These are phyloP conservation scores for Microctenopoma steveboyesi DNA, from an alignment of 2,797 vertebrate species.

Conservation along the genomic window DNA sequence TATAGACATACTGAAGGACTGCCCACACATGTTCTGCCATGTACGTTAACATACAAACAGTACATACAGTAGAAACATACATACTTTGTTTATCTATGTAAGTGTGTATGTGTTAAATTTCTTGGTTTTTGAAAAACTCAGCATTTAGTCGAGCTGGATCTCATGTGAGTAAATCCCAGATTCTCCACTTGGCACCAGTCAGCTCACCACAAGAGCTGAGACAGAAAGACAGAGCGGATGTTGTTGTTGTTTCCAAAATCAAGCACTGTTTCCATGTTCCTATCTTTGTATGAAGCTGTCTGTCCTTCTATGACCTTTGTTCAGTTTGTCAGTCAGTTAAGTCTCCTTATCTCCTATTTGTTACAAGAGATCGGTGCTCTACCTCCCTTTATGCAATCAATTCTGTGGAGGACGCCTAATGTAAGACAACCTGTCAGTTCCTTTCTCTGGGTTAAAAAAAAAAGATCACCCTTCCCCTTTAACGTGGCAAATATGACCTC, in stretches of 20 bases:
- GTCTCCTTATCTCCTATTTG: slow-evolving; percentile 40
- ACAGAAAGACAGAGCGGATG: slow-evolving; percentile 70
- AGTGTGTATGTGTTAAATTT: slow-evolving; percentile 63
- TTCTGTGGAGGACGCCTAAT: slow-evolving; percentile 25
- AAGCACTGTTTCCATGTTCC: slow-evolving; percentile 56
- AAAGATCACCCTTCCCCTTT: slow-evolving; percentile 24
- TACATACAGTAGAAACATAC: slow-evolving; percentile 78
- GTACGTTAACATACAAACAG: slow-evolving; percentile 73
- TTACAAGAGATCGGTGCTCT: slow-evolving; percentile 35
- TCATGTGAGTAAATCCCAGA: slow-evolving; percentile 76
- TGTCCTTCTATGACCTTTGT: slow-evolving; percentile 48
- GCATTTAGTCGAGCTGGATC: slow-evolving; percentile 84
- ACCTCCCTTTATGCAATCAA: slow-evolving; percentile 33
- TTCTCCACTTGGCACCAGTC: slow-evolving; percentile 82
- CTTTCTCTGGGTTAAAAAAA: slow-evolving; percentile 41
- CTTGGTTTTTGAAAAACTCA: slow-evolving; percentile 84
- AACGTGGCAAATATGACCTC: slow-evolving; percentile 58
- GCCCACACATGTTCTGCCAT: slow-evolving; percentile 71
- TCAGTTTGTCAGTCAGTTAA: slow-evolving; percentile 72
- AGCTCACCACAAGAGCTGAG: slow-evolving; percentile 77
- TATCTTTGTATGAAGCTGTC: slow-evolving; percentile 82
- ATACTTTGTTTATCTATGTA: slow-evolving; percentile 63
- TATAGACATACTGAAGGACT: slow-evolving; percentile 77
- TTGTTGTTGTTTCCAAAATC: slow-evolving; percentile 64
- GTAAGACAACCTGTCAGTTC: slow-evolving; percentile 37